These are phyloP conservation scores for Atethmia centrago DNA, from an alignment of 2,888 invertebrate genomes.

Conservation along the genomic window DNA sequence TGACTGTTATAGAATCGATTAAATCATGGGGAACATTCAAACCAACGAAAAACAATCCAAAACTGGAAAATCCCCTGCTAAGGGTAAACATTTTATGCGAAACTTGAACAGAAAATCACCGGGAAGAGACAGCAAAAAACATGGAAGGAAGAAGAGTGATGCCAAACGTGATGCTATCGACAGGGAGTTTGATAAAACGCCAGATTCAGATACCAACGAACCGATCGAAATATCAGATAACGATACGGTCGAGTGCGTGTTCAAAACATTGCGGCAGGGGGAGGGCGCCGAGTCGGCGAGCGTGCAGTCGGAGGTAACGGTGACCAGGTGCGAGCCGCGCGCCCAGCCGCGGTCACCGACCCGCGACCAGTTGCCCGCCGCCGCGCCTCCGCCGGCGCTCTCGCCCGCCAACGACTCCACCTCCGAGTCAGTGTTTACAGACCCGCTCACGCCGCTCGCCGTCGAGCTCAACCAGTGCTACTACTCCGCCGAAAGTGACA, in stretches of 20 bases:
- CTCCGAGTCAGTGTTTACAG: conserved; percentile 94
- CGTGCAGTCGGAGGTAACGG: conserved; percentile 87
- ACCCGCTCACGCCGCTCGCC: conserved; percentile 92
- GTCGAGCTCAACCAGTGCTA: conserved; percentile 92
- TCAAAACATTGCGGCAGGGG: conserved; percentile 80
- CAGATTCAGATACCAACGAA: conserved; percentile 88
- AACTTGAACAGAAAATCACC: conserved; percentile 86
- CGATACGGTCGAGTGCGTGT: conserved; percentile 88
- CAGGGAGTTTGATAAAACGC: conserved; percentile 86
- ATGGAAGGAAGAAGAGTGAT: conserved; percentile 84
- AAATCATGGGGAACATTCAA: conserved; percentile 90
- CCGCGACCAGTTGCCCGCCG: conserved; percentile 81
- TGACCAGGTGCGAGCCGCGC: conserved; percentile 83
- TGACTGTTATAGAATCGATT: conserved; percentile 32
- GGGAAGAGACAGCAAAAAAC: conserved; percentile 85
- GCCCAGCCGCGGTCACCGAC: conserved; percentile 86
- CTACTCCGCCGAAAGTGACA: conserved; percentile 91
- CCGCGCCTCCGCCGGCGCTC: conserved; percentile 73
- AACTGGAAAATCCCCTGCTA: conserved; percentile 90
- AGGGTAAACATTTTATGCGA: conserved; percentile 90
- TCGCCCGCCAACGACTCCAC: conserved; percentile 91
- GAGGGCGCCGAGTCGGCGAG: conserved; percentile 78
- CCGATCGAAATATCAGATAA: conserved; percentile 86
- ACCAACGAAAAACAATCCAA: conserved; percentile 88
- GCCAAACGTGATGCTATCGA: conserved; percentile 82